Conservation (phyloP, 2,113 vertebrate species). For the Desmodus rotundus region DNA sequence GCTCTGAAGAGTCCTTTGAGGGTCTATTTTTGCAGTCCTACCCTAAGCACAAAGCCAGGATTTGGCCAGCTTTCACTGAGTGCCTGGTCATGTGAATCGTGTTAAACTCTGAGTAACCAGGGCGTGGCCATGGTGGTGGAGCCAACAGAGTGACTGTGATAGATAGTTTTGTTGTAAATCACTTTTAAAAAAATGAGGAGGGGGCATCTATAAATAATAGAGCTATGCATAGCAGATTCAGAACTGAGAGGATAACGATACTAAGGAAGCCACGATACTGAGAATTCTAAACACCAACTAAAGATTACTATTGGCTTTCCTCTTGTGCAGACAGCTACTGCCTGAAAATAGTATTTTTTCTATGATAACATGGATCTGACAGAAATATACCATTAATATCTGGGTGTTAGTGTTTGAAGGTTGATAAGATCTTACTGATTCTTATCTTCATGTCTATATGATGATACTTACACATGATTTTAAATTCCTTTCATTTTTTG, state of each 20-base stretch:
- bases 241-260: neutral
- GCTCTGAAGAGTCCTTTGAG: neutral
- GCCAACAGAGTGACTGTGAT: neutral
- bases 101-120: neutral
- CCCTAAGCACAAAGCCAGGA: neutral
- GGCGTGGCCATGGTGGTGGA: neutral
- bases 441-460: neutral
- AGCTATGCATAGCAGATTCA: neutral
- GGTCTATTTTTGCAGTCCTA: neutral
- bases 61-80: neutral
- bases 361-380: neutral
- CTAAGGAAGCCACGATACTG: neutral
- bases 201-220: neutral
- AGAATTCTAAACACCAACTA: neutral
- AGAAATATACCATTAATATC: neutral
- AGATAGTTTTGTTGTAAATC: neutral
- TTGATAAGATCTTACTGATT: neutral
- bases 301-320: neutral
- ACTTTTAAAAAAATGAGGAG: neutral
- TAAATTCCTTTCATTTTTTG: neutral
- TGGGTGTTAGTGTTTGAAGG: neutral
- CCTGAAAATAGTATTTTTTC: conserved; percentile 15
- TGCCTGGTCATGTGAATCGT: neutral
- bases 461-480: neutral
- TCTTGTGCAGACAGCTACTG: neutral